Evolutionary conservation across 2,113 vertebrate genomes (phyloP), one percentile per base, ranked within the genome.

Genomic region (Lutjanus erythropterus): DNA sequence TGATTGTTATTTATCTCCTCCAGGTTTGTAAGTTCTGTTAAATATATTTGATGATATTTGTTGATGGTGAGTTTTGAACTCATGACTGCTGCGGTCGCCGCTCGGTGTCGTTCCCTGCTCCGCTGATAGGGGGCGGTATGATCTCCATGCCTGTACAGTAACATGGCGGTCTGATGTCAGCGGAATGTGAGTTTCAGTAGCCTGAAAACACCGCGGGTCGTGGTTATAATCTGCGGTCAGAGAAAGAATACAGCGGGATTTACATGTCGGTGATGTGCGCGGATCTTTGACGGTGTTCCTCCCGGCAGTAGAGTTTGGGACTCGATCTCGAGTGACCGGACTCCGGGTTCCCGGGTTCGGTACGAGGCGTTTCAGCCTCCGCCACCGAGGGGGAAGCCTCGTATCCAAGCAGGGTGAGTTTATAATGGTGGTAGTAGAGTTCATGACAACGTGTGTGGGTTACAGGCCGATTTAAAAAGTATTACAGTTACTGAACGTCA

Each of bases 151-250:
- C 12, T 1, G 1, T 49, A 70, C 82, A 42, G 62, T 82, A 86
- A 88, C 78, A 92, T 90, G 91, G 91, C 90, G 87, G 84, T 78
- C 58, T 83, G 61, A 73, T 31, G 69, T 35, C 2, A 49, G 62
- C 67, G 3, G n/a, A 75, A 19, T 62, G 52, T 31, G 53, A 69
- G 12, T 68, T 75, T 82, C 21, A 41, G 50, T 23, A 33, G 8
- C 29, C 47, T 21, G 46, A 74, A 61, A 81, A 23, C 66, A 18
- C 1, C 19, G 0, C 62, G 8, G 18, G 18, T 2, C 18, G 11
- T 33, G 41, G 50, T 69, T 3, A 25, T 10, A 47, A 44, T 6
- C 35, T 12, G 0, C 14, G 8, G 0, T 3, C 9, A 0, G 18
- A 2, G 21, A 72, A 37, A 49, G 27, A 70, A 33, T 4, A 14